phyloP scores from a whole-genome alignment of 2,113 vertebrate genomes.

The Thymallus thymallus region DNA sequence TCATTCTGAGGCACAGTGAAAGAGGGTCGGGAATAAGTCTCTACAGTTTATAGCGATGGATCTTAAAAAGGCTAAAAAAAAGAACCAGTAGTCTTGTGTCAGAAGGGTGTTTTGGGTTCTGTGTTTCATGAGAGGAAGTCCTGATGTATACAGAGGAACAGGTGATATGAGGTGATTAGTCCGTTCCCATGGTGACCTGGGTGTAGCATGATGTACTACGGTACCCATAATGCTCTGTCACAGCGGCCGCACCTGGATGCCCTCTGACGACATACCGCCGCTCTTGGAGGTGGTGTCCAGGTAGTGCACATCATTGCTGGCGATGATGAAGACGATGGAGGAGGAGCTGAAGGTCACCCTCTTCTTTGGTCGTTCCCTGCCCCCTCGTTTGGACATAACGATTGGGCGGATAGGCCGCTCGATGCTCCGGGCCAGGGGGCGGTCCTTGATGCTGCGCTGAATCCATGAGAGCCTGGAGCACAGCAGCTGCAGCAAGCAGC shows the following conservation, averaged over 20 bases:
- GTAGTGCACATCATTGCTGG: constrained; percentile 78
- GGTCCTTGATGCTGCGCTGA: constrained; percentile 74
- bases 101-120: constrained; percentile 45
- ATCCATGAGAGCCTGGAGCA: constrained; percentile 78
- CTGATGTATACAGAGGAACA: constrained; percentile 48
- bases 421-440: constrained; percentile 55
- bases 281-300: constrained; percentile 68
- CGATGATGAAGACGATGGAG: constrained; percentile 90
- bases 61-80: constrained; percentile 20
- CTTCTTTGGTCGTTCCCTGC: constrained; percentile 82
- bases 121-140: constrained; percentile 41
- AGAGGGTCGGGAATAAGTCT: constrained; percentile 4
- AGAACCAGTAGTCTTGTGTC: constrained; percentile 36
- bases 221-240: constrained; percentile 43
- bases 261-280: constrained; percentile 47
- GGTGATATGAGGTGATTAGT: constrained; percentile 5
- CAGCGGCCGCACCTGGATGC: constrained; percentile 84
- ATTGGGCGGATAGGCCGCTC: constrained; percentile 79
- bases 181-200: background rate
- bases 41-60: background rate
- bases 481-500: constrained; percentile 81
- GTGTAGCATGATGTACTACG: too few species aligned
- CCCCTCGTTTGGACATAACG: constrained; percentile 74
- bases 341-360: constrained; percentile 91
- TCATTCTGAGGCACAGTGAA: background rate